Percentiles rank a stretch among this genome's conserved stretches.
Evolutionary conservation across 1,140 invertebrate genomes (phyloP).

Genomic region (Listronotus bonariensis): DNA sequence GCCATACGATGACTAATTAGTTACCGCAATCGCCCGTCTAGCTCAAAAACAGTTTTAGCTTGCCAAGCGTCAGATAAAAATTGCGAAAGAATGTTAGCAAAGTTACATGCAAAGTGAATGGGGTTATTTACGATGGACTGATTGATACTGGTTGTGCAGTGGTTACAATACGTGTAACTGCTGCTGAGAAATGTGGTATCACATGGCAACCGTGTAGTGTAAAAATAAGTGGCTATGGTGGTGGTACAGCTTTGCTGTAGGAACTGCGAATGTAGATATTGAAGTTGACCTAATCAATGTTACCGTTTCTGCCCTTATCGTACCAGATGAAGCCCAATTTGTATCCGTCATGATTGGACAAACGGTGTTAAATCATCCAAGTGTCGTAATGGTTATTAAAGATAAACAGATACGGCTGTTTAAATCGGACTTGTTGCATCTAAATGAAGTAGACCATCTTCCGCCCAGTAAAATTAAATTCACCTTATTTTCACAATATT

Average conservation of each 20-base stretch:
- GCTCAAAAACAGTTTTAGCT: background rate
- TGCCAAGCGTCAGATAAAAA: constrained; percentile 3
- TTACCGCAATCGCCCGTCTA: too few species aligned
- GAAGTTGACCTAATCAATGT: constrained; percentile 31
- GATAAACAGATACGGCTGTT: constrained; percentile 30
- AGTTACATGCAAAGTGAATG: constrained; percentile 3
- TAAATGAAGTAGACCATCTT: constrained; percentile 33
- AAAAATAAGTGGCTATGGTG: constrained; percentile 5
- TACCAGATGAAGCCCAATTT: constrained; percentile 31
- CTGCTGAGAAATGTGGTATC: background rate
- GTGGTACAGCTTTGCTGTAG: background rate
- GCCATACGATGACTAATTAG: too few species aligned
- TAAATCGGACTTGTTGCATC: constrained; percentile 10
- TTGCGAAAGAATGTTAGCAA: background rate
- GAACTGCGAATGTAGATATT: constrained; percentile 9
- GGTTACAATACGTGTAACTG: background rate
- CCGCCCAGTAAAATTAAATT: constrained; percentile 30
- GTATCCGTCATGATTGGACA: constrained; percentile 40
- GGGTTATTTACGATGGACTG: background rate
- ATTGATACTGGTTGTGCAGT: too few species aligned
- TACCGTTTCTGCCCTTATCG: constrained; percentile 26
- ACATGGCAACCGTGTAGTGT: background rate
- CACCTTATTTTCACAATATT: too few species aligned
- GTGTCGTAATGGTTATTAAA: constrained; percentile 25
- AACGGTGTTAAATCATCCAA: constrained; percentile 32